Percentiles rank a stretch among this genome's conserved stretches.
Evolutionary conservation across 2,888 invertebrate genomes (phyloP).

Genomic region (Pantelozetes paolii): DNA sequence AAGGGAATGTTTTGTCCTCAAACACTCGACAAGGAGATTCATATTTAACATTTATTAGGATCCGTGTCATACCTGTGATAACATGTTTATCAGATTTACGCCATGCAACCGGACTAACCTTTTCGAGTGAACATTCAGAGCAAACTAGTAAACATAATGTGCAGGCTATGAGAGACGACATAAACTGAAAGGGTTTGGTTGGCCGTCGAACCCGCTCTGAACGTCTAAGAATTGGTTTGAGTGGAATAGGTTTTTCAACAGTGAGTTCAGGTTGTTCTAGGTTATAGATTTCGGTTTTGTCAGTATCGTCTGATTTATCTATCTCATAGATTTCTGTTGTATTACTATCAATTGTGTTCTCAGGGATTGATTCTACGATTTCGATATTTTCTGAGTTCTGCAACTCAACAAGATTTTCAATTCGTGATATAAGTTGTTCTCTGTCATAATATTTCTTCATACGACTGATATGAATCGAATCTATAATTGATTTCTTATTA

Average conservation of each 20-base stretch:
- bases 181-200: too few relatives aligned
- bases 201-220: too few relatives aligned
- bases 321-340: too few relatives aligned
- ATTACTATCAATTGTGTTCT: too few relatives aligned
- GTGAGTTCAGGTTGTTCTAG: too few relatives aligned
- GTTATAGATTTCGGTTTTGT: too few relatives aligned
- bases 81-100: background rate
- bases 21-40: background rate
- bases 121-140: background rate
- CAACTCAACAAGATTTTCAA: background rate
- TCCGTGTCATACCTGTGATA: background rate
- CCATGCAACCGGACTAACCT: background rate
- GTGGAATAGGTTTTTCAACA: background rate
- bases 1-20: background rate
- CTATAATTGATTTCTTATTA: background rate
- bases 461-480: slow-evolving; percentile 35
- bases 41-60: background rate
- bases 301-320: too few relatives aligned
- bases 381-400: background rate
- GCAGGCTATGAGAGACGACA: background rate
- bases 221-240: too few relatives aligned
- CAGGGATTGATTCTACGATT: background rate
- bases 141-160: background rate
- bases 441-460: slow-evolving; percentile 14
- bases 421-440: background rate